Evolutionary conservation across 2,797 vertebrate genomes (phyloP), one percentile per base, ranked within the genome.

Genomic region (Pogoniulus pusillus): DNA sequence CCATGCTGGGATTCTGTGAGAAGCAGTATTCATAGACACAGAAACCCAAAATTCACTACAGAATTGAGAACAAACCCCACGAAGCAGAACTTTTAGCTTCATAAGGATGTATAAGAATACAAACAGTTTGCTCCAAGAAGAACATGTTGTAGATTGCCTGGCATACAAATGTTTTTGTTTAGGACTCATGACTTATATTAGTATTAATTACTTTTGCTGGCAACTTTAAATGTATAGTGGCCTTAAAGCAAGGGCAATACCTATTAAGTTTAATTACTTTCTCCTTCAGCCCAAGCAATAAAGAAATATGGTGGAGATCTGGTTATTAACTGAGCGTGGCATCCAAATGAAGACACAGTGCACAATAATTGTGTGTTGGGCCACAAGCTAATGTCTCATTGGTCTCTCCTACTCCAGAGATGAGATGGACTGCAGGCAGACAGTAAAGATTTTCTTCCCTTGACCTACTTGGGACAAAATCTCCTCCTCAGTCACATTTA

Each of bases 191-290:
- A 91, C 89, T 94, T 93, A 80, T 76, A 91, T 96, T 95, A 85
- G 79, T 92, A 95, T 94, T 93, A 95, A 95, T 94, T 94, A 85
- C 84, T 78, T 91, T 57, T 57, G 47, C 66, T 83, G 86, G 66
- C 84, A 93, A 87, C 57, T 83, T 91, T 54, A 91, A 88, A 90
- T 49, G 70, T 70, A 80, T 43, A 72, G 84, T 29, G 86, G 90
- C 91, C 94, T 96, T 88, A 94, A 85, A 96, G 86, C 90, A 96
- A 96, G 95, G 94, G 91, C 90, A 90, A 85, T 87, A 87, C 86
- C 95, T 93, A 95, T 96, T 91, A 95, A 94, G 76, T 93, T 94
- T 95, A 96, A 96, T 96, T 94, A 94, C 90, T 91, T 93, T 94
- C 90, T 96, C 94, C 94, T 96, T 95, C 94, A 95, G 79, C 79